These are phyloP conservation scores for Oxyura jamaicensis DNA, from an alignment of 2,113 vertebrate species.

Conservation along the genomic window DNA sequence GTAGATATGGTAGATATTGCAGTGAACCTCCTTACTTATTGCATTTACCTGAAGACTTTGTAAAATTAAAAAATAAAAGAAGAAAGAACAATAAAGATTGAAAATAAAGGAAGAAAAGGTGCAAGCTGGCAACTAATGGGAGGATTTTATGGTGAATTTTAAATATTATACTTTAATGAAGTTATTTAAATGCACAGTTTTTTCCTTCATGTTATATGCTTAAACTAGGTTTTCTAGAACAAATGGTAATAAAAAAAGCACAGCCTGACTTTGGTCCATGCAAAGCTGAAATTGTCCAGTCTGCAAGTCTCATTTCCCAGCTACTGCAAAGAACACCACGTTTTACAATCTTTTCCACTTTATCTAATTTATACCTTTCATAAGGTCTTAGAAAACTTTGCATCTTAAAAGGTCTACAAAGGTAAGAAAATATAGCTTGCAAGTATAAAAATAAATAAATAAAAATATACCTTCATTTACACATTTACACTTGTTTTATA, in stretches of 20 bases:
- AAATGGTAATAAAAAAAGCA: not conserved
- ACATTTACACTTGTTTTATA: not conserved
- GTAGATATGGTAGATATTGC: not conserved
- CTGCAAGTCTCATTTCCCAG: not conserved
- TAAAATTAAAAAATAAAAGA: not conserved
- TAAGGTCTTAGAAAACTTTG: not conserved
- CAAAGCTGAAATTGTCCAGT: not conserved
- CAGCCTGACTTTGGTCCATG: not conserved
- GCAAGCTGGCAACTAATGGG: not conserved
- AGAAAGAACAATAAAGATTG: not conserved
- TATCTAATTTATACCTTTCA: not conserved
- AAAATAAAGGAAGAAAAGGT: not conserved
- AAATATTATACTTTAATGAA: not conserved
- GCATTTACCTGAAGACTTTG: not conserved
- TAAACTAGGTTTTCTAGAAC: not conserved
- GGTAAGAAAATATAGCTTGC: not conserved
- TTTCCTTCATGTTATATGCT: not conserved
- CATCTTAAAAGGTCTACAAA: not conserved
- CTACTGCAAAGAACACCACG: no score
- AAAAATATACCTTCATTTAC: not conserved
- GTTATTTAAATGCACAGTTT: not conserved
- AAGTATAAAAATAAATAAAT: not conserved
- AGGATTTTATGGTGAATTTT: not conserved
- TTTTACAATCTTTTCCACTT: not conserved
- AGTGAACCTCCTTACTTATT: not conserved